Percentiles rank a stretch among this genome's conserved stretches.
Evolutionary conservation across 1,140 invertebrate species (phyloP).

Genomic region (Micrasema minimum): DNA sequence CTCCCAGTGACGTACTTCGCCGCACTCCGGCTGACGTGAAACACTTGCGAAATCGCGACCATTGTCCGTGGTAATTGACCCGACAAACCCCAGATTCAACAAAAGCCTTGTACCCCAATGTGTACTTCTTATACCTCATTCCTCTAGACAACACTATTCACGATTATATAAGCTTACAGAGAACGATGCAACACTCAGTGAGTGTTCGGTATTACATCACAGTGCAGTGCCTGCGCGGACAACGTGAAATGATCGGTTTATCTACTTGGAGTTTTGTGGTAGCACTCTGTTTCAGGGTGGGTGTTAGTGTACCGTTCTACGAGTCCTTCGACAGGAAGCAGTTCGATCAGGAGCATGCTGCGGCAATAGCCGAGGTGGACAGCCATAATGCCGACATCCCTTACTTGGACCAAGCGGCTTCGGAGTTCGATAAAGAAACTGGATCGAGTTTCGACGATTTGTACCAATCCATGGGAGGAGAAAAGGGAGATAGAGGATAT

Average conservation of each 20-base stretch:
- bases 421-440: slow-evolving; percentile 57
- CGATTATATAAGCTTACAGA: slow-evolving; percentile 39
- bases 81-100: slow-evolving; percentile 28
- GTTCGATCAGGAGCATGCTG: slow-evolving; percentile 12
- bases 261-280: slow-evolving; percentile 29
- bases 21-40: slow-evolving; percentile 10
- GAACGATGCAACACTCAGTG: slow-evolving; percentile 33
- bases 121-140: slow-evolving; percentile 14
- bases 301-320: slow-evolving; percentile 16
- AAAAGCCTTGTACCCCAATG: slow-evolving; percentile 40
- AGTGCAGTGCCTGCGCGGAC: not conserved
- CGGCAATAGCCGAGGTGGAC: slow-evolving; percentile 55
- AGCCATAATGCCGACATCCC: slow-evolving; percentile 51
- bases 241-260: slow-evolving; percentile 31
- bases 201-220: slow-evolving; percentile 27
- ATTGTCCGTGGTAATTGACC: slow-evolving; percentile 44
- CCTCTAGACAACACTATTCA: slow-evolving; percentile 14
- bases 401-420: slow-evolving; percentile 55
- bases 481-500: slow-evolving; percentile 64
- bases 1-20: too few species aligned
- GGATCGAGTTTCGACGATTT: slow-evolving; percentile 55
- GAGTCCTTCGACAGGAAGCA: not conserved
- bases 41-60: slow-evolving; percentile 39
- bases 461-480: slow-evolving; percentile 58
- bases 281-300: not conserved